Base-by-base conservation (phyloP, 2,113 vertebrate genomes). In the Anarhynchus alexandrinus region DNA sequence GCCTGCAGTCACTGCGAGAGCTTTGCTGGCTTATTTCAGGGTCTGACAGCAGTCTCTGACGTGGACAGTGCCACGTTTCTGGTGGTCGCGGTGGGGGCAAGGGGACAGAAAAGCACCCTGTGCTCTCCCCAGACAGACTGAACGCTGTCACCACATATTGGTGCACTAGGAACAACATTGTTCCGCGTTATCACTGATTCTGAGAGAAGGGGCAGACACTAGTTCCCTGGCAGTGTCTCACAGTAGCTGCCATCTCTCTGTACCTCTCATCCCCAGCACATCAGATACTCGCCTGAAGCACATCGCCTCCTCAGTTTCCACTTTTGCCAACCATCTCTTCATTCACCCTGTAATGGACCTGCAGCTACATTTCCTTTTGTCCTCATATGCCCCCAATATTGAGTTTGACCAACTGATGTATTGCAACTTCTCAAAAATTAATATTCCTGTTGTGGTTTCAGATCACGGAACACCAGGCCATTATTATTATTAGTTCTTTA, bases 111-210 rank as follows among this genome's bases (percentile, higher is more conserved):
- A 57, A 74, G 32, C 15, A n/a, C 4, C 0, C 12, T 59, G 14
- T 34, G 11, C 15, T 38, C 29, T 59, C 13, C 25, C 6, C 13
- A 67, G 20, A 55, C 5, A 59, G 72, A 47, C 3, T 17, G 10
- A 17, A 78, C 4, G 1, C 27, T 78, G 27, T 49, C 90, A 59
- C 4, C 1, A 1, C 6, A 42, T 65, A 40, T 17, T 7, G 23
- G 12, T n/a, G 15, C 27, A 9, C 10, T 29, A 47, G 51, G 30
- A 70, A 34, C 4, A 74, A 11, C 17, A 22, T 1, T 55, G 29
- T 19, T 74, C 3, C 36, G 20, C 1, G 1, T 12, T 57, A n/a
- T 21, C 2, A 0, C 57, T n/a, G 52, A 73, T 11, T 42, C 42
- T 86, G 59, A 13, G 15, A 38, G 45, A 70, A 52, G 16, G 36